These are phyloP conservation scores for Champsocephalus esox DNA, from an alignment of 2,797 vertebrate species.

Conservation along the genomic window DNA sequence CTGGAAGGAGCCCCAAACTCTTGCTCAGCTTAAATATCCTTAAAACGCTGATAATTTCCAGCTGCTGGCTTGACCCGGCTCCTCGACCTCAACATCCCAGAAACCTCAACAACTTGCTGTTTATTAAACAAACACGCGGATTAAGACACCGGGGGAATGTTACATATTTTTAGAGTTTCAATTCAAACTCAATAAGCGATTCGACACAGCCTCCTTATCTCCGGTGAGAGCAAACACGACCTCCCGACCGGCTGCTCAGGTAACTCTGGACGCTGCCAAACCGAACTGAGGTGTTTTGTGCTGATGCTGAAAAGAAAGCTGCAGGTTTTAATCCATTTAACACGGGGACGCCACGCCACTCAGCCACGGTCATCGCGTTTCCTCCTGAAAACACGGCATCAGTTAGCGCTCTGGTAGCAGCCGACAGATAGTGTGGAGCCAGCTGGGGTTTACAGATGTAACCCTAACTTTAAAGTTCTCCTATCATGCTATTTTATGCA, in stretches of 20 bases:
- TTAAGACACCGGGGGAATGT: background rate
- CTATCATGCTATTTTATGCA: too few relatives aligned
- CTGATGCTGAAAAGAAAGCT: background rate
- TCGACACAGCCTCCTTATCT: background rate
- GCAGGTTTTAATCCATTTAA: slow-evolving; percentile 29
- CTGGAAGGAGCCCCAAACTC: too few relatives aligned
- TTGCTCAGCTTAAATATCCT: too few relatives aligned
- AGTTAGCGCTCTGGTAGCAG: background rate
- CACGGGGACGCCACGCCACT: slow-evolving; percentile 9
- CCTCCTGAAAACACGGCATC: slow-evolving; percentile 22
- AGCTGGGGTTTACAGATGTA: too few relatives aligned
- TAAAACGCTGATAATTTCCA: too few relatives aligned
- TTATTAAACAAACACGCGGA: too few relatives aligned
- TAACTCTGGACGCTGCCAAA: slow-evolving; percentile 16
- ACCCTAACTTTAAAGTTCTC: too few relatives aligned
- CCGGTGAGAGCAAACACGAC: slow-evolving; percentile 3
- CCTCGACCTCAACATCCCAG: too few relatives aligned
- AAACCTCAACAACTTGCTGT: too few relatives aligned
- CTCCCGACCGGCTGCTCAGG: background rate
- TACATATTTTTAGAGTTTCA: background rate
- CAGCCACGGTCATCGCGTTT: slow-evolving; percentile 10
- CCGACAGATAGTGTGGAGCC: too few relatives aligned
- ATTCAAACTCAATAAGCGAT: background rate
- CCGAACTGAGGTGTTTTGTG: slow-evolving; percentile 6
- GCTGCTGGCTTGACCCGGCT: too few relatives aligned